Base-by-base conservation (phyloP, 2,113 vertebrate species). In the Orcinus orca region DNA sequence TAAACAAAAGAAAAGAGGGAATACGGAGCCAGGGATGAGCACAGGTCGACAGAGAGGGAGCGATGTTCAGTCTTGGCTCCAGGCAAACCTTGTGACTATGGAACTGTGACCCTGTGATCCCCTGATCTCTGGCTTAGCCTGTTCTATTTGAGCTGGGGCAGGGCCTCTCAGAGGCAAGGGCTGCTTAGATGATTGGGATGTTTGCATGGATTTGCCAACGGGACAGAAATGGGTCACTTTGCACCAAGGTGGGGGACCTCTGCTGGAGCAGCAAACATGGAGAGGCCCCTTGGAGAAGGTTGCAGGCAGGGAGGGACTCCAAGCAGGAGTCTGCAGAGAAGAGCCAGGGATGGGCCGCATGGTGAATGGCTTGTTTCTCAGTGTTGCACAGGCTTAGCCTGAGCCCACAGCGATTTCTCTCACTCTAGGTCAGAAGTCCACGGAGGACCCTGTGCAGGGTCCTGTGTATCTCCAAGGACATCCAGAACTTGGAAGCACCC, bases 281-380 rank as follows among this genome's bases (percentile, higher is more conserved):
- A 76, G 18, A 38, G 23, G 62, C 3, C 17, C 20, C 41, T 41
- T 36, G 47, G 17, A 79, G 44, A 91, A 14, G 10, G 62, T 2
- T 44, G 33, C 2, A 2, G 41, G 1, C 36, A 31, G 12, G 25
- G 25, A 21, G 9, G 5, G 23, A 23, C 1, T n/a, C 10, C 36
- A 88, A 50, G 44, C 47, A 86, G 29, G 26, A 47, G 10, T 60
- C 4, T 25, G 38, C 10, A 26, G 29, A 71, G n/a, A 77, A 26
- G 33, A 36, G 5, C 20, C 33, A 11, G 1, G 17, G 26, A 60
- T 60, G n/a, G 38, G 31, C 20, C 3, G 3, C 12, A n/a, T 18
- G 0, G 5, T 18, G 10, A 68, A 31, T 15, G 36, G 12, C 20
- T 60, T 6, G 1, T 15, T 90, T 74, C 12, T 71, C 63, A 11